Percentiles rank a stretch among this genome's conserved stretches.
phyloP scores from a whole-genome alignment of 2,888 invertebrate species.

The Ernsta delagoae region DNA sequence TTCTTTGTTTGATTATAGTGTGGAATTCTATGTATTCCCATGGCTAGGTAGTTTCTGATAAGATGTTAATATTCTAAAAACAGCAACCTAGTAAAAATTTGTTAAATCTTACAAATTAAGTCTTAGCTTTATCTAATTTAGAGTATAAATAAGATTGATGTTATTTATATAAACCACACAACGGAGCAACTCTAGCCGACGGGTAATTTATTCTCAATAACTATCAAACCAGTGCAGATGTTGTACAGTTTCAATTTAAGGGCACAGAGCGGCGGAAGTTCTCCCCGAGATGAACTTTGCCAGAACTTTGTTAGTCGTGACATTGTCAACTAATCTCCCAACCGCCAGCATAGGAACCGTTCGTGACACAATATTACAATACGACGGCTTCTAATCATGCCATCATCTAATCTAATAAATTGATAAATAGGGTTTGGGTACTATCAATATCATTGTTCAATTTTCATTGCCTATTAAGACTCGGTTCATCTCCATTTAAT shows the following conservation, averaged over 20 bases:
- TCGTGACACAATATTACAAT: slow-evolving; percentile 6
- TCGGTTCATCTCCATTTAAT: no score
- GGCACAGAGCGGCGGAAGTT: slow-evolving; percentile 70
- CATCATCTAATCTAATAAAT: neutral
- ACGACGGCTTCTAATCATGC: neutral
- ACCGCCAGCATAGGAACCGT: slow-evolving; percentile 7
- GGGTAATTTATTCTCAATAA: slow-evolving; percentile 69
- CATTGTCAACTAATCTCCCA: slow-evolving; percentile 57
- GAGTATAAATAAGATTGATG: neutral
- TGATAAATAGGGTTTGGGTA: no score
- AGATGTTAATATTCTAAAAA: no score
- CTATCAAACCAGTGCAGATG: slow-evolving; percentile 77
- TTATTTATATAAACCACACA: neutral
- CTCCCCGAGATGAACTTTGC: slow-evolving; percentile 69
- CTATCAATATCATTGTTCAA: no score
- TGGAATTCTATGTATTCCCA: no score
- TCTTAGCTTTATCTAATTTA: neutral
- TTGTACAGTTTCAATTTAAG: slow-evolving; percentile 82
- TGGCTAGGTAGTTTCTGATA: no score
- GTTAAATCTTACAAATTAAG: no score
- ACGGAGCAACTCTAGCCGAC: slow-evolving; percentile 37
- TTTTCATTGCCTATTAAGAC: no score
- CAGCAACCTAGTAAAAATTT: no score
- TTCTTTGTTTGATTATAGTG: no score
- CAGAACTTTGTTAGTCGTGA: slow-evolving; percentile 71